A percentile compares a stretch with the other conserved stretches of the same genome.
Conservation (phyloP, 2,888 invertebrate genomes). For the Schrankia costaestrigalis region DNA sequence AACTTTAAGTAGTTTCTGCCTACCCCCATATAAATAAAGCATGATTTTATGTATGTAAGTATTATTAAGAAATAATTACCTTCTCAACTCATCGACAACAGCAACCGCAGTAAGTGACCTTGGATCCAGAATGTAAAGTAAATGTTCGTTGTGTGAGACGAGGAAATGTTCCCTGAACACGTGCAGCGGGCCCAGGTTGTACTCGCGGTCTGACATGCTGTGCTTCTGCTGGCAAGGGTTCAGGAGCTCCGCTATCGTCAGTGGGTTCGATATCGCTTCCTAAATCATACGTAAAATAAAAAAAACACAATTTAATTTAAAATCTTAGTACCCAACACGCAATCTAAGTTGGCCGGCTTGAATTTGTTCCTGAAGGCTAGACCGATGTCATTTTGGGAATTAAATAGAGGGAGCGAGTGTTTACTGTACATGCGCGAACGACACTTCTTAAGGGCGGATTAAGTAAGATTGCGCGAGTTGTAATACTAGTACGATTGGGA, state of each 20-base stretch:
- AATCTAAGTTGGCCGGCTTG: not conserved
- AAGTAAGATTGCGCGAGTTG: no score
- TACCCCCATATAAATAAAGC: no score
- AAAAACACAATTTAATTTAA: not conserved
- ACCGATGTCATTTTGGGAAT: not conserved
- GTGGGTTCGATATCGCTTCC: conserved; percentile 75
- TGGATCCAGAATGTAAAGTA: conserved; percentile 89
- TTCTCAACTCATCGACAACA: conserved; percentile 82
- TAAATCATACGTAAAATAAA: conserved; percentile 18
- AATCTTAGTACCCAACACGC: not conserved
- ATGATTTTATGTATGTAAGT: no score
- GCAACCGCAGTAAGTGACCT: conserved; percentile 83
- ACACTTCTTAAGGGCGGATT: no score
- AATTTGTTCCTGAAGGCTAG: not conserved
- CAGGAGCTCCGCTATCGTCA: conserved; percentile 84
- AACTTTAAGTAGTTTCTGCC: no score
- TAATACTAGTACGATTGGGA: no score
- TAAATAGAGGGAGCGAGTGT: no score
- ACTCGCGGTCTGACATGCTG: conserved; percentile 51
- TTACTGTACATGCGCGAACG: no score
- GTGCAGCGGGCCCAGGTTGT: conserved; percentile 68
- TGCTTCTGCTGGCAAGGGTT: conserved; percentile 79
- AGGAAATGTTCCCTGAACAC: conserved; percentile 87
- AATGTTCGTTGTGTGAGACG: conserved; percentile 86
- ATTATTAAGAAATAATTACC: conserved; percentile 45